phyloP scores from a whole-genome alignment of 2,113 vertebrate species.

The Xiphorhynchus elegans region DNA sequence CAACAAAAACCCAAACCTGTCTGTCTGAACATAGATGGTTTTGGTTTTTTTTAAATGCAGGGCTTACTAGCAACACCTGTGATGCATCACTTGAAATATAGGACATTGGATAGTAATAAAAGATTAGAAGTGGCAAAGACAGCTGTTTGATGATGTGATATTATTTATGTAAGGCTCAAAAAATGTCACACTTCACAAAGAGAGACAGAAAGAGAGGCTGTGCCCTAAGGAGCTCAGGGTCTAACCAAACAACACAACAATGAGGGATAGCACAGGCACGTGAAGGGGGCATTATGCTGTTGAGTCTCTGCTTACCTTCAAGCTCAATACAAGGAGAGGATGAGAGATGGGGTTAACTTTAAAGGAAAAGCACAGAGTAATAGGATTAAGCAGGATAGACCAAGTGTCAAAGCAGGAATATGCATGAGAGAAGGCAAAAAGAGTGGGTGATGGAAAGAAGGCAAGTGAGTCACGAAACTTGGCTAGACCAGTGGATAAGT shows the following conservation, averaged over 20 bases:
- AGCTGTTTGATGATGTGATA: neutral
- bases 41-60: neutral
- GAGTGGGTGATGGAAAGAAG: conserved; percentile 51
- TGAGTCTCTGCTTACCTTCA: conserved; percentile 20
- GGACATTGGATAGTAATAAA: neutral
- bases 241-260: conserved; percentile 25
- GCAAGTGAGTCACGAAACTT: conserved; percentile 58
- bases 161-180: conserved; percentile 27
- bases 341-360: conserved; percentile 34
- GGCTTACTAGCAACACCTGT: neutral
- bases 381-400: conserved; percentile 32
- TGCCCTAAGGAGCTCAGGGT: conserved; percentile 29
- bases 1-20: too few relatives aligned
- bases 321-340: conserved; percentile 17
- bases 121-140: conserved; percentile 19
- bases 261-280: neutral
- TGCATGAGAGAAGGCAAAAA: conserved; percentile 31
- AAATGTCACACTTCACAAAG: neutral
- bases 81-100: neutral
- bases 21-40: neutral
- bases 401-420: conserved; percentile 43
- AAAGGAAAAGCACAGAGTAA: neutral
- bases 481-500: conserved; percentile 30
- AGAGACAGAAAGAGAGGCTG: neutral
- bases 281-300: neutral